A percentile compares a stretch with the other conserved stretches of the same genome.
Evolutionary conservation across 2,113 vertebrate species (phyloP).

Genomic region (Hemiprocne comata): DNA sequence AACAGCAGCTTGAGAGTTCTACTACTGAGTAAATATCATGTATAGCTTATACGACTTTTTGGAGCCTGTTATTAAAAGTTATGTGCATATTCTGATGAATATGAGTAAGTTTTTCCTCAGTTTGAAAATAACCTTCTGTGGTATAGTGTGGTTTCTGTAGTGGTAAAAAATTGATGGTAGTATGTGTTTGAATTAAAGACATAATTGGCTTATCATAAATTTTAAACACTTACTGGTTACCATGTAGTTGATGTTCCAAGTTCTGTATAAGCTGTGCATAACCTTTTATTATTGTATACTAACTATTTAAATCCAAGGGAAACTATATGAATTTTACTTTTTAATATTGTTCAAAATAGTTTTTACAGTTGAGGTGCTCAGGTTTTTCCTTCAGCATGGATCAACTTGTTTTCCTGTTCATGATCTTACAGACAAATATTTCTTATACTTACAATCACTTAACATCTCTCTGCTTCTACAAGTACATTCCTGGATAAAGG

Average conservation of each 20-base stretch:
- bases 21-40: not conserved
- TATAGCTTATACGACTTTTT: not conserved
- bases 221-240: not conserved
- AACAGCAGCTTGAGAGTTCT: not conserved
- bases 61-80: not conserved
- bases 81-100: not conserved
- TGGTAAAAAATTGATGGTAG: not conserved
- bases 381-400: not conserved
- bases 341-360: not conserved
- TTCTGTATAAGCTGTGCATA: not conserved
- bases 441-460: not conserved
- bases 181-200: not conserved
- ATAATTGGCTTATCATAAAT: not conserved
- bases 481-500: not conserved
- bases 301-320: not conserved
- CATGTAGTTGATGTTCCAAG: not conserved
- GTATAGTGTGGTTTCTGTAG: not conserved
- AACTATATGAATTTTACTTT: not conserved
- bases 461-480: not conserved
- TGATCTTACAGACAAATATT: not conserved
- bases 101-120: not conserved
- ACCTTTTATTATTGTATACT: not conserved
- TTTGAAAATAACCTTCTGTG: not conserved
- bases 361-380: not conserved
- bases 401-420: not conserved